These are phyloP conservation scores for Bombus haemorrhoidalis DNA, from an alignment of 1,140 invertebrate genomes.

Conservation along the genomic window DNA sequence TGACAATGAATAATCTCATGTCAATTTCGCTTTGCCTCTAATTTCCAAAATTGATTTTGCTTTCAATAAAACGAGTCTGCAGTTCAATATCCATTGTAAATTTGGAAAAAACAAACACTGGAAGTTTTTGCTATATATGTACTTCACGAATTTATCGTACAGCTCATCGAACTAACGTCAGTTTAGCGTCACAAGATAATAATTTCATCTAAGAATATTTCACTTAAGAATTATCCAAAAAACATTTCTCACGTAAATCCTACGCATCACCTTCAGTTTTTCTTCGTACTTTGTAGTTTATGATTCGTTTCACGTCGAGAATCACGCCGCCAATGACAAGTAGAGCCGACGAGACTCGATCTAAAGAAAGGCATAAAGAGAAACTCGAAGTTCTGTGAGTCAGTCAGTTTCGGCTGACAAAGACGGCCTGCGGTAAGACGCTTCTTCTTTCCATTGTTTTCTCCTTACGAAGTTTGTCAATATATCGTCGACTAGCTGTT, in stretches of 20 bases:
- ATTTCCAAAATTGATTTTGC: neutral
- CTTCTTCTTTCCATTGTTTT: slow-evolving; percentile 20
- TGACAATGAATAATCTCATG: neutral
- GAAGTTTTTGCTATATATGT: neutral
- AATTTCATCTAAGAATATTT: too few species aligned
- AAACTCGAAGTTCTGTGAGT: neutral
- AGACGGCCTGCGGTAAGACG: neutral
- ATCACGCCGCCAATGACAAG: neutral
- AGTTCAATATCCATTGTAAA: neutral
- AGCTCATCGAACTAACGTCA: too few species aligned
- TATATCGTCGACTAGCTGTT: slow-evolving; percentile 71
- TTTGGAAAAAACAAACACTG: neutral
- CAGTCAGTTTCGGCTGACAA: neutral
- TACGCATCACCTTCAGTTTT: too few species aligned
- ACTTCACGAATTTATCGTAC: too few species aligned
- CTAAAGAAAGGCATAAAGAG: neutral
- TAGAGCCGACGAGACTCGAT: neutral
- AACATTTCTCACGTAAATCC: too few species aligned
- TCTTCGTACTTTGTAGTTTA: too few species aligned
- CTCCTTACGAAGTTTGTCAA: slow-evolving; percentile 70
- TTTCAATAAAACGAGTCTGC: neutral
- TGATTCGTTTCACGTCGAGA: too few species aligned
- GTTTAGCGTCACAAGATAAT: too few species aligned
- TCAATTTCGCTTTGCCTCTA: neutral
- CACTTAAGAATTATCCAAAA: too few species aligned